Evolutionary conservation across 1,140 invertebrate species (phyloP).

Genomic region (Plodia interpunctella): DNA sequence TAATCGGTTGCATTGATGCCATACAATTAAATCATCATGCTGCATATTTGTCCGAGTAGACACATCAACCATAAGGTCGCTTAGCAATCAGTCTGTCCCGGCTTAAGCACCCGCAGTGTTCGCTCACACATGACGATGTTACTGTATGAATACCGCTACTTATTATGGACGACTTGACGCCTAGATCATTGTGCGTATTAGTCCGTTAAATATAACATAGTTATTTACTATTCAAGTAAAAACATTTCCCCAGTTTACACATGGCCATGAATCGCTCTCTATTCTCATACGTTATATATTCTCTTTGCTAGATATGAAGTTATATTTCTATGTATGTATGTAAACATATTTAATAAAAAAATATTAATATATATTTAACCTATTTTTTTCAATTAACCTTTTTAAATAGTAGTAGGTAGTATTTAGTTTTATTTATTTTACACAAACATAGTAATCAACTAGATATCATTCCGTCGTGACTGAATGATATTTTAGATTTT

Average conservation of each 20-base stretch:
- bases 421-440: too few species aligned
- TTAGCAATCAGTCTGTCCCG: conserved; percentile 3
- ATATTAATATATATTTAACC: too few species aligned
- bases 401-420: too few species aligned
- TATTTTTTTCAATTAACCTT: too few species aligned
- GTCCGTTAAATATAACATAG: conserved; percentile 24
- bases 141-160: conserved; percentile 38
- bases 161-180: conserved; percentile 34
- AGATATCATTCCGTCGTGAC: too few species aligned
- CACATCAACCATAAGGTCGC: not conserved
- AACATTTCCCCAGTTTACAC: not conserved
- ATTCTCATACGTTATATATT: not conserved
- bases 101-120: conserved; percentile 20
- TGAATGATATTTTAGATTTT: too few species aligned
- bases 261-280: not conserved
- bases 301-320: too few species aligned
- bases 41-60: not conserved
- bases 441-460: too few species aligned
- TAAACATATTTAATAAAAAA: too few species aligned
- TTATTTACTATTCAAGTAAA: conserved; percentile 8
- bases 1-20: not conserved
- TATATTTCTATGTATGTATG: too few species aligned
- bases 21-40: not conserved
- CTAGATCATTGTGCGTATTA: conserved; percentile 15
- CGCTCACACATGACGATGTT: conserved; percentile 32